Evolutionary conservation across 2,888 invertebrate species (phyloP).

Genomic region (Macrosoma leucophasiata): DNA sequence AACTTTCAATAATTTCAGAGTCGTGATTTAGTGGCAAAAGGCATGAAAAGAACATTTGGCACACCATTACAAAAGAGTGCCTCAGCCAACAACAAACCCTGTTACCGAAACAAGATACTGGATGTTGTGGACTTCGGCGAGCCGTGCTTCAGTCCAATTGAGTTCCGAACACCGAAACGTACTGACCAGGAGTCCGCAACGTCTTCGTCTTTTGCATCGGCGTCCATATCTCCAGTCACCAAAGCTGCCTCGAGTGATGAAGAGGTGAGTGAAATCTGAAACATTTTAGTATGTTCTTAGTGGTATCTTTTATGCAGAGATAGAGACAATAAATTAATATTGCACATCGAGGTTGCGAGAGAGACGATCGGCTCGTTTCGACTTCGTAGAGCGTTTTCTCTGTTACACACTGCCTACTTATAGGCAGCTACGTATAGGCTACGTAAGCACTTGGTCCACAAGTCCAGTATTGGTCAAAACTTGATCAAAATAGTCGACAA

Average conservation of each 20-base stretch:
- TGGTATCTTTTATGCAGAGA: too few relatives aligned
- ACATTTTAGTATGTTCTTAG: too few relatives aligned
- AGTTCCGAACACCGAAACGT: constrained; percentile 50
- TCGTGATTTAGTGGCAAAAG: constrained; percentile 45
- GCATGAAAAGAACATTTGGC: constrained; percentile 64
- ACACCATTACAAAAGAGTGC: constrained; percentile 47
- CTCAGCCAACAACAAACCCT: constrained; percentile 34
- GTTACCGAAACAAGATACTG: constrained; percentile 57
- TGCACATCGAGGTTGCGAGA: too few relatives aligned
- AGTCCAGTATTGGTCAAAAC: too few relatives aligned
- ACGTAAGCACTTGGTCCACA: too few relatives aligned
- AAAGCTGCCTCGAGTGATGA: constrained; percentile 58
- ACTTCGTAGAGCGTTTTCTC: too few relatives aligned
- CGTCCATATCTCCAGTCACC: constrained; percentile 56
- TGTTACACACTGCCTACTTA: too few relatives aligned
- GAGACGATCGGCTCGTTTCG: too few relatives aligned
- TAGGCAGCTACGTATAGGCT: too few relatives aligned
- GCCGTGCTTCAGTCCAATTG: constrained; percentile 59
- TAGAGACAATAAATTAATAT: too few relatives aligned
- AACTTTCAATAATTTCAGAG: too few relatives aligned
- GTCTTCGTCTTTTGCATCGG: constrained; percentile 48
- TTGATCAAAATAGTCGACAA: too few relatives aligned
- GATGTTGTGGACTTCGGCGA: constrained; percentile 59
- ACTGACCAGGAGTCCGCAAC: constrained; percentile 36
- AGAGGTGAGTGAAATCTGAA: constrained; percentile 38